These are phyloP conservation scores for Orycteropus afer DNA, from an alignment of 2,113 vertebrate species.

Conservation along the genomic window DNA sequence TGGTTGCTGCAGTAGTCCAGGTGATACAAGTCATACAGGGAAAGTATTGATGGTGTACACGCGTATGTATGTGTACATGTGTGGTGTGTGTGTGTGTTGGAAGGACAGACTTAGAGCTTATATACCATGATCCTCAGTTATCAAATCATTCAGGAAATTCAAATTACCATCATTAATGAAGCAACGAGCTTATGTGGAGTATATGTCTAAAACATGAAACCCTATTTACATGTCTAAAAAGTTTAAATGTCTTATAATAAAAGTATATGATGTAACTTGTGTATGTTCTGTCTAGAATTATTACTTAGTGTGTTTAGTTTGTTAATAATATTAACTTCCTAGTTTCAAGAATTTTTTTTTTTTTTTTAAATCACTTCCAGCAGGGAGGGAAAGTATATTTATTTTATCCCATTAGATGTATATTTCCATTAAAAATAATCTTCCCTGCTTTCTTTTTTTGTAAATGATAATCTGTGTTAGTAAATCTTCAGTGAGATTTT, in stretches of 20 bases:
- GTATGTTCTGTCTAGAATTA: neutral
- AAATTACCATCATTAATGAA: neutral
- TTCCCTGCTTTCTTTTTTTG: slow-evolving; percentile 9
- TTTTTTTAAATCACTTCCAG: neutral
- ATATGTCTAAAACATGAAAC: neutral
- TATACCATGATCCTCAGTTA: neutral
- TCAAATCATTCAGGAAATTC: neutral
- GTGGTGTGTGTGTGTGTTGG: neutral
- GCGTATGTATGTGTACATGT: too few relatives aligned
- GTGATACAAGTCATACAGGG: neutral
- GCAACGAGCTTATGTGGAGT: neutral
- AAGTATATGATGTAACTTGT: neutral
- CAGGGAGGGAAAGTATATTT: neutral
- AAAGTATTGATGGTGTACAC: neutral
- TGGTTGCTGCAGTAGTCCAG: neutral
- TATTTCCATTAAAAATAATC: slow-evolving; percentile 12
- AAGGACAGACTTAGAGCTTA: neutral
- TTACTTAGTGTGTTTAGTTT: neutral
- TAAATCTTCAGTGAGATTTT: neutral
- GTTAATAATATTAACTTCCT: slow-evolving; percentile 6
- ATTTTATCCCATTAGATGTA: neutral
- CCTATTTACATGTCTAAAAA: neutral
- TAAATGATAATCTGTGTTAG: neutral
- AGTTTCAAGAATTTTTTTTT: slow-evolving; percentile 11
- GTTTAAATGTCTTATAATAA: slow-evolving; percentile 1